A percentile compares a stretch with the other conserved stretches of the same genome.
phyloP scores from a whole-genome alignment of 2,888 invertebrate species.

The Nasonia oneida region DNA sequence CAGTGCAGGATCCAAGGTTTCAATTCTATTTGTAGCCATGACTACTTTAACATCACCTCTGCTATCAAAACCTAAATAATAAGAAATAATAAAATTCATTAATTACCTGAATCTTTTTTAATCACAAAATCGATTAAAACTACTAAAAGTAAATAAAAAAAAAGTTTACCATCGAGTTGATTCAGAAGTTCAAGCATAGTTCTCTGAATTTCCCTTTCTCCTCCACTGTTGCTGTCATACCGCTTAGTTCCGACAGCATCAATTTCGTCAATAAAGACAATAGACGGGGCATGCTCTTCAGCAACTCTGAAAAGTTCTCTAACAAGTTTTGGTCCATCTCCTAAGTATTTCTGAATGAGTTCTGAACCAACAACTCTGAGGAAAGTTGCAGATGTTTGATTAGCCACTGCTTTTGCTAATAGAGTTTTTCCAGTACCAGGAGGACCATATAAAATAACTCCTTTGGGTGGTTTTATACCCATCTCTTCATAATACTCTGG shows the following conservation, averaged over 20 bases:
- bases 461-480: slow-evolving; percentile 99
- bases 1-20: slow-evolving; percentile 98
- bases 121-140: slow-evolving; percentile 74
- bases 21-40: slow-evolving; percentile 99
- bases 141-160: slow-evolving; percentile 83
- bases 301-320: slow-evolving; percentile 99
- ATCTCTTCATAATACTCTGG: slow-evolving; percentile 99
- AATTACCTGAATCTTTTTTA: not conserved
- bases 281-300: slow-evolving; percentile 99
- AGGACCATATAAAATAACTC: slow-evolving; percentile 98
- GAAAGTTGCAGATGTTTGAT: slow-evolving; percentile 99
- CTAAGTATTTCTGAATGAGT: slow-evolving; percentile 98
- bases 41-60: slow-evolving; percentile 85
- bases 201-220: slow-evolving; percentile 99
- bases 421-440: slow-evolving; percentile 99
- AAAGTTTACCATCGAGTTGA: slow-evolving; percentile 93
- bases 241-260: slow-evolving; percentile 99
- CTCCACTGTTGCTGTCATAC: slow-evolving; percentile 99
- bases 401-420: slow-evolving; percentile 99
- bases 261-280: slow-evolving; percentile 99
- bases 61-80: slow-evolving; percentile 75
- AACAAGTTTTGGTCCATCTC: slow-evolving; percentile 99
- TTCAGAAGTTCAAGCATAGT: slow-evolving; percentile 99
- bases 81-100: slow-evolving; percentile 25
- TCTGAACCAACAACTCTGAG: slow-evolving; percentile 99